Evolutionary conservation across 2,888 invertebrate genomes (phyloP).

Genomic region (Perdita meconis): DNA sequence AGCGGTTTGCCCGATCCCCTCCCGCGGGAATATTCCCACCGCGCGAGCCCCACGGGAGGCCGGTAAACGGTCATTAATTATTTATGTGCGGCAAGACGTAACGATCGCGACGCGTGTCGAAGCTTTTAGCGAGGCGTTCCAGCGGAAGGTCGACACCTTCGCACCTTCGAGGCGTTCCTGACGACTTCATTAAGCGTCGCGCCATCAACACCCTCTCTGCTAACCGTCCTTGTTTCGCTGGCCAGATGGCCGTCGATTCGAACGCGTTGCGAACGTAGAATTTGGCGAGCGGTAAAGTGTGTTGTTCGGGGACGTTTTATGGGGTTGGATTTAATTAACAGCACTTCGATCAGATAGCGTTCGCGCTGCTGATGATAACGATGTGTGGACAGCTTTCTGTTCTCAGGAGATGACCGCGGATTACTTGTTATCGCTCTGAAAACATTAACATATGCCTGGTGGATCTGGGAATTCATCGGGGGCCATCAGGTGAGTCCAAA

Average conservation of each 20-base stretch:
- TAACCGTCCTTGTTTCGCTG: constrained; percentile 7
- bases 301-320: no score
- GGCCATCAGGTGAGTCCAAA: no score
- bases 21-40: constrained; percentile 63
- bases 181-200: constrained; percentile 60
- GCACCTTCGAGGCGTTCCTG: constrained; percentile 53
- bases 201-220: no score
- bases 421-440: constrained; percentile 67
- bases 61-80: constrained; percentile 71
- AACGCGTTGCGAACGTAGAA: neutral
- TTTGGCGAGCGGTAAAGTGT: neutral
- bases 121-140: constrained; percentile 59
- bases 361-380: constrained; percentile 59
- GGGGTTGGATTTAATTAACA: constrained; percentile 65
- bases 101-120: constrained; percentile 70
- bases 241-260: neutral
- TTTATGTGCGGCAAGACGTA: constrained; percentile 70
- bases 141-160: constrained; percentile 54
- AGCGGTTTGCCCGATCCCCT: constrained; percentile 32
- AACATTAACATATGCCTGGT: constrained; percentile 67
- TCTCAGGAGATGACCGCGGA: constrained; percentile 73
- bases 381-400: constrained; percentile 72
- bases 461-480: no score
- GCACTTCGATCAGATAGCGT: constrained; percentile 50
- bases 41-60: constrained; percentile 26